phyloP scores from a whole-genome alignment of 2,113 vertebrate genomes.

The Hirundichthys speculiger region DNA sequence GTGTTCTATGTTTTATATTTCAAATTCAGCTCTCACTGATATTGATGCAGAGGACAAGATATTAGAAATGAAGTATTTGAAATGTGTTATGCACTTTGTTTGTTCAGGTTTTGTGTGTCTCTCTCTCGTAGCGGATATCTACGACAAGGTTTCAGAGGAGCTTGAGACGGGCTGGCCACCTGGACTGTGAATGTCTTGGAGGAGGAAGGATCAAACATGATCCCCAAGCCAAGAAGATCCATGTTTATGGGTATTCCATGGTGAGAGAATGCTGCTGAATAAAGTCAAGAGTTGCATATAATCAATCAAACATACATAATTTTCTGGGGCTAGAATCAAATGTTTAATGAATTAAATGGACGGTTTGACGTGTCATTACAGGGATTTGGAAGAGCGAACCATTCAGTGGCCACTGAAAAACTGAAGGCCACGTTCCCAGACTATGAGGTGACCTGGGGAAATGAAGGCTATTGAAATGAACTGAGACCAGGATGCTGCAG shows the following conservation, averaged over 20 bases:
- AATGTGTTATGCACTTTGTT: no score
- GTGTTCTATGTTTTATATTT: no score
- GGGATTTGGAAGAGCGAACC: conserved; percentile 94
- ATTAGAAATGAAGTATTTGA: background rate
- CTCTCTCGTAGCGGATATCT: conserved; percentile 84
- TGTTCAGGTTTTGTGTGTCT: background rate
- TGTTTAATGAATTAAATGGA: background rate
- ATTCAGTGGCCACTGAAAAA: conserved; percentile 87
- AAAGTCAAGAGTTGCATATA: background rate
- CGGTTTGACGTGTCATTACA: conserved; percentile 54
- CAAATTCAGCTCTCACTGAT: no score
- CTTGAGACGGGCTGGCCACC: conserved; percentile 80
- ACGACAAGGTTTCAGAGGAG: conserved; percentile 85
- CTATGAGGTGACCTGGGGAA: conserved; percentile 91
- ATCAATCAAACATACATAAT: background rate
- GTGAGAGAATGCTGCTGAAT: conserved; percentile 69
- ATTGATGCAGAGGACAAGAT: no score
- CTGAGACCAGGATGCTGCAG: background rate
- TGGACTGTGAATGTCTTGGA: conserved; percentile 89
- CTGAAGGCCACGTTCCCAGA: conserved; percentile 87
- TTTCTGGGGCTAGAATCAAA: background rate
- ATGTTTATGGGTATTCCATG: conserved; percentile 94
- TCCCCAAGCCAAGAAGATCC: conserved; percentile 85
- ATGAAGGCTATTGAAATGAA: conserved; percentile 91
- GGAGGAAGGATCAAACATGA: conserved; percentile 90